These are phyloP conservation scores for Ranitomeya imitator DNA, from an alignment of 2,113 vertebrate genomes.

Conservation along the genomic window DNA sequence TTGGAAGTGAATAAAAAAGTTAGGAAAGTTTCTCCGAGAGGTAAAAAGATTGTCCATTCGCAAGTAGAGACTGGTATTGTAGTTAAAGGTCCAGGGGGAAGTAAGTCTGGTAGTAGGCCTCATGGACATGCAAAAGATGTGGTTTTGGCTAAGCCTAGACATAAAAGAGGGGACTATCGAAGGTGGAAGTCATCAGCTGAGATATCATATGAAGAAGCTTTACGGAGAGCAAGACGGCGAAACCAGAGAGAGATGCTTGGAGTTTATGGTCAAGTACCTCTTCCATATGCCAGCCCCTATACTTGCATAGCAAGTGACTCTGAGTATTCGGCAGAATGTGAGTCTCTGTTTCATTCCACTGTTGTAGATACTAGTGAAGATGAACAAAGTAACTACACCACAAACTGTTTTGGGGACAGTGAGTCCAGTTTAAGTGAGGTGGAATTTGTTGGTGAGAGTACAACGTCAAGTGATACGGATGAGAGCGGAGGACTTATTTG, in stretches of 20 bases:
- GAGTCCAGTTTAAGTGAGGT: conserved; percentile 88
- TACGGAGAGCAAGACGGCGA: conserved; percentile 71
- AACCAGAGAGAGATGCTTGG: conserved; percentile 72
- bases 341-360: conserved; percentile 91
- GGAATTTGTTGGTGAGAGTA: conserved; percentile 81
- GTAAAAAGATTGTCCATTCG: conserved; percentile 67
- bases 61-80: conserved; percentile 67
- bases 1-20: conserved; percentile 73
- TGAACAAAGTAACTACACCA: conserved; percentile 87
- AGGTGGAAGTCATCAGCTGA: conserved; percentile 77
- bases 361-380: conserved; percentile 93
- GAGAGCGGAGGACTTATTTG: conserved; percentile 85
- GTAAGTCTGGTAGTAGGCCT: conserved; percentile 58
- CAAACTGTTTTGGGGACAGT: conserved; percentile 92
- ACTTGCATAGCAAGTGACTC: conserved; percentile 85
- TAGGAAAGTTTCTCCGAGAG: conserved; percentile 72
- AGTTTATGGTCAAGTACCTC: conserved; percentile 68
- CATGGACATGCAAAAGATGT: conserved; percentile 74
- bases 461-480: conserved; percentile 82
- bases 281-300: conserved; percentile 76
- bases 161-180: conserved; percentile 82
- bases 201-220: conserved; percentile 78
- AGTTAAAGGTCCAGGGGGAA: conserved; percentile 64
- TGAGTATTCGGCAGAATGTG: conserved; percentile 92
- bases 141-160: conserved; percentile 84